phyloP scores from a whole-genome alignment of 2,888 invertebrate species.

The Ochropleura leucogaster region DNA sequence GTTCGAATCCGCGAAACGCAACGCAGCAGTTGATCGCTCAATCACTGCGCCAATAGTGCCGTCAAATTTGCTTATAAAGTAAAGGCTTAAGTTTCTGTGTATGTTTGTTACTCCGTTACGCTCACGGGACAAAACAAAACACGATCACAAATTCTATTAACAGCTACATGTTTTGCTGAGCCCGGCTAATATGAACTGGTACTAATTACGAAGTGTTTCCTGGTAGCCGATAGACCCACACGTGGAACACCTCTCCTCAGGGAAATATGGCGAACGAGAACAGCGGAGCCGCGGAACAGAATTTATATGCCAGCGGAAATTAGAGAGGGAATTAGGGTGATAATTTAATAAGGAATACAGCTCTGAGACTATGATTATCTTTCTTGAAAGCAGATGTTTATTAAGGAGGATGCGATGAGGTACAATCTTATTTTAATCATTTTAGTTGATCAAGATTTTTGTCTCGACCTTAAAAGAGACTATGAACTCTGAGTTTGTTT shows the following conservation, averaged over 20 bases:
- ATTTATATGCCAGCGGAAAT: slow-evolving; percentile 40
- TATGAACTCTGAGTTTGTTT: no score
- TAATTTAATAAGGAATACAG: slow-evolving; percentile 25
- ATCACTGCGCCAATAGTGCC: no score
- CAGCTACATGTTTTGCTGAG: slow-evolving; percentile 3
- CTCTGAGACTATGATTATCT: background rate
- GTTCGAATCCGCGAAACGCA: no score
- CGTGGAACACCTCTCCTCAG: slow-evolving; percentile 13
- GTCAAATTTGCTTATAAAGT: no score
- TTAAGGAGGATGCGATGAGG: no score
- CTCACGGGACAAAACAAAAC: background rate
- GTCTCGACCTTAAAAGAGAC: no score
- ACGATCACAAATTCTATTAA: slow-evolving; percentile 12
- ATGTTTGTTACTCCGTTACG: no score
- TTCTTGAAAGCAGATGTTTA: background rate
- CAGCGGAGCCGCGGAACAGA: slow-evolving; percentile 4
- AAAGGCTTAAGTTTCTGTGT: no score
- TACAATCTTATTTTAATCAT: no score
- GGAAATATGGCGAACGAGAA: slow-evolving; percentile 32
- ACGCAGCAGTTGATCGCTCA: no score
- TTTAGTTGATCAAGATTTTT: no score
- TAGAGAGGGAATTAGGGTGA: slow-evolving; percentile 20
- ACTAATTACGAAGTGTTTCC: slow-evolving; percentile 28
- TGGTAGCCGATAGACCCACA: slow-evolving; percentile 1
- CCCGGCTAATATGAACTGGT: background rate